Evolutionary conservation across 2,797 vertebrate species (phyloP).

Genomic region (Spheniscus humboldti): DNA sequence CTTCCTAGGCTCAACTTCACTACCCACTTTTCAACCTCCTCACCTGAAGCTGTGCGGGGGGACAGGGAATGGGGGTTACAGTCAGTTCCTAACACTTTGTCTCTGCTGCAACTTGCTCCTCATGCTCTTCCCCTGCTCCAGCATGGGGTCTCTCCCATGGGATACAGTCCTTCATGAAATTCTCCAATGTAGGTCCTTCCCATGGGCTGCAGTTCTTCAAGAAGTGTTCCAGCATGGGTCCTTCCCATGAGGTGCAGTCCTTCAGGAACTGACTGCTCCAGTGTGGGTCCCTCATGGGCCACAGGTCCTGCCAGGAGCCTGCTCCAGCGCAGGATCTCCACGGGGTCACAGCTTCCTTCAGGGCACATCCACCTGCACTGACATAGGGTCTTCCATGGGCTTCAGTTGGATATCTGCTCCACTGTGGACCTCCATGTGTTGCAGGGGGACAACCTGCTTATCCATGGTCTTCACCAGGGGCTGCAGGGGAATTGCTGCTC

Average conservation of each 20-base stretch:
- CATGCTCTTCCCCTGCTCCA: background rate
- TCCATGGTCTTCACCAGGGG: background rate
- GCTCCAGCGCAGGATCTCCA: accelerated
- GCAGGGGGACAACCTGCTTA: background rate
- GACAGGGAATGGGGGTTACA: too few species aligned
- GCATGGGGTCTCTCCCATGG: background rate
- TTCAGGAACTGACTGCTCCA: background rate
- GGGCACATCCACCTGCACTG: background rate
- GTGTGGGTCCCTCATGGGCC: background rate
- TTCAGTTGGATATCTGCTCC: background rate
- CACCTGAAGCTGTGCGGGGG: background rate
- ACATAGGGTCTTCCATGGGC: background rate
- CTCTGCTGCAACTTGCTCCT: background rate
- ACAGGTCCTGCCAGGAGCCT: background rate
- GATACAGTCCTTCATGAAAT: background rate
- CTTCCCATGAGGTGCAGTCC: background rate
- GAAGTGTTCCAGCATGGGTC: background rate
- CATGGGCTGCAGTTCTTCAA: background rate
- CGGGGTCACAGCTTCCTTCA: background rate
- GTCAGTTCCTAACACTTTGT: background rate
- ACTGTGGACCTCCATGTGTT: background rate
- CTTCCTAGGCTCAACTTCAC: background rate
- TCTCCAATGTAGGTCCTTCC: background rate
- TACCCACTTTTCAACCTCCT: background rate
- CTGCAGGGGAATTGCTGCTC: background rate